Evolutionary conservation across 2,113 vertebrate species (phyloP).

Genomic region (Pontoporia blainvillei): DNA sequence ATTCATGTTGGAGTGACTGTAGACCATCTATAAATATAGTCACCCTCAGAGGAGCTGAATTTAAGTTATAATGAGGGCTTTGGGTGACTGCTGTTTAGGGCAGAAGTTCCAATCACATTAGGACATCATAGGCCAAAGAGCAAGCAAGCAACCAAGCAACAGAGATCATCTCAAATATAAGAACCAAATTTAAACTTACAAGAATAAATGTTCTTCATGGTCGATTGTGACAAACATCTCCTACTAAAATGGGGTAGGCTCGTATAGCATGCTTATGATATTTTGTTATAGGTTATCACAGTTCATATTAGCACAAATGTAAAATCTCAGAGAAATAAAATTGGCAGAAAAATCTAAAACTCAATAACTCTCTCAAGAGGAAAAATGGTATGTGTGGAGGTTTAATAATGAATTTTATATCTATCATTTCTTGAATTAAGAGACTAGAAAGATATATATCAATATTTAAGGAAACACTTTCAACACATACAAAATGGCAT

Average conservation of each 20-base stretch:
- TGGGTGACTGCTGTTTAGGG: not conserved
- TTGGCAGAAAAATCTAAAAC: not conserved
- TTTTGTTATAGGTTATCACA: not conserved
- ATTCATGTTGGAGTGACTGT: accelerated
- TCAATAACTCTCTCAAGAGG: not conserved
- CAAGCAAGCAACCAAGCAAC: not conserved
- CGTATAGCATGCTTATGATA: accelerated
- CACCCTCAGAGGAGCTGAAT: not conserved
- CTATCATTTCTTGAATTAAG: not conserved
- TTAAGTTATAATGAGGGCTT: not conserved
- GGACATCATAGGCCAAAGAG: not conserved
- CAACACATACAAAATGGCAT: not conserved
- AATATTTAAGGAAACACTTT: not conserved
- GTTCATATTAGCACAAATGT: not conserved
- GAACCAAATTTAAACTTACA: not conserved
- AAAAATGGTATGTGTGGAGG: not conserved
- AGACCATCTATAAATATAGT: not conserved
- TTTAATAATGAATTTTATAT: not conserved
- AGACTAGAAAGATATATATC: not conserved
- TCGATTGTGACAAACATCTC: not conserved
- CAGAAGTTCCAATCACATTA: not conserved
- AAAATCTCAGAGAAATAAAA: not conserved
- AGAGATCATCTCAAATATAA: not conserved
- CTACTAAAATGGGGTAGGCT: not conserved
- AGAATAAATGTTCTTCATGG: not conserved